phyloP scores from a whole-genome alignment of 2,888 invertebrate genomes.

The Limenitis arthemis region DNA sequence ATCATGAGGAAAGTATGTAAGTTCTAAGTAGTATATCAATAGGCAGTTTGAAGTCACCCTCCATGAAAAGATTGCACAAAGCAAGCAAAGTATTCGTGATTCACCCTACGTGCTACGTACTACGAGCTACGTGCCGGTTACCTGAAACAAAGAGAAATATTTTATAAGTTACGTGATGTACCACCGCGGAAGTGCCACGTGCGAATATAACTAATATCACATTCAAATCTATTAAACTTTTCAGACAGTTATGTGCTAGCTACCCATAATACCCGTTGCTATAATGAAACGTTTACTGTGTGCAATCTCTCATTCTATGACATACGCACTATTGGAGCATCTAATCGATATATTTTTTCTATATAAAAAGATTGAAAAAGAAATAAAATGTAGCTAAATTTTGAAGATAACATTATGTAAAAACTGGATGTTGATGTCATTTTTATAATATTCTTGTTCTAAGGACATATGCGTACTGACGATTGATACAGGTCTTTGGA shows the following conservation, averaged over 20 bases:
- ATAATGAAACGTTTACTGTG: too few relatives aligned
- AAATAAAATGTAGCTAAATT: too few relatives aligned
- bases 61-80: constrained; percentile 13
- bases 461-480: neutral
- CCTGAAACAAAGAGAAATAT: constrained; percentile 27
- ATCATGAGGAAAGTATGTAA: too few relatives aligned
- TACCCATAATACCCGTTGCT: neutral
- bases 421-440: neutral
- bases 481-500: constrained; percentile 16
- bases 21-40: neutral
- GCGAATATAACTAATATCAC: neutral
- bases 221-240: neutral
- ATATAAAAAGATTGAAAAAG: too few relatives aligned
- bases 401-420: too few relatives aligned
- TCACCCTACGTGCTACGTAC: constrained; percentile 10
- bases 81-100: constrained; percentile 15
- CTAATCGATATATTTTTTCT: too few relatives aligned
- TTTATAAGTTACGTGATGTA: constrained; percentile 22
- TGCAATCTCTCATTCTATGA: too few relatives aligned
- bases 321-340: too few relatives aligned
- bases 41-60: constrained; percentile 4
- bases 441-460: neutral
- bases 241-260: neutral
- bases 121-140: constrained; percentile 9
- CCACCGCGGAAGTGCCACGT: neutral